Evolutionary conservation across 2,888 invertebrate genomes (phyloP), one percentile per base, ranked within the genome.

Genomic region (Diadegma fenestrale): DNA sequence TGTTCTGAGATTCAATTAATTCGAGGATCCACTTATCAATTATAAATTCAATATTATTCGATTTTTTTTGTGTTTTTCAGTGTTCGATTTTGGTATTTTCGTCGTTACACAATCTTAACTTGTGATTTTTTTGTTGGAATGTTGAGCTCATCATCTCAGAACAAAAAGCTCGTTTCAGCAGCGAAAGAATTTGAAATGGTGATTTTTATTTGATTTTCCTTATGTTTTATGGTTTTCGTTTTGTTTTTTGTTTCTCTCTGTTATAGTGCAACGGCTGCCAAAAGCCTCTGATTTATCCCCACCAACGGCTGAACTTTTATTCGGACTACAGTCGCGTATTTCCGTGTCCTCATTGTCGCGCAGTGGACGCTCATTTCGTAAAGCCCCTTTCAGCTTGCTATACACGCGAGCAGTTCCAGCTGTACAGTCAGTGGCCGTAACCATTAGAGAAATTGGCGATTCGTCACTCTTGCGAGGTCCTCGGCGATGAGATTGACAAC

Each of bases 261-360:
- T 95, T 95, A 76, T 96, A 98, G 97, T 99, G 99, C 95, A 98
- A 98, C 95, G 96, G 96, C 93, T 99, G 99, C 95, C 97, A 96
- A 95, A 97, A 97, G 94, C 96, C 97, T 64, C 96, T 99, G 86
- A 96, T 98, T 90, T 97, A 97, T 94, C 97, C 98, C 17, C 97
- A 97, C 92, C 97, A 97, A 94, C 96, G 97, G 92, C 95, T 98
- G 90, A 97, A 97, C 95, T 98, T 96, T 96, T 99, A 97, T 95
- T 98, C 98, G 91, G 98, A 99, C 95, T 99, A 99, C 95, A 98
- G 98, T 93, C 98, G 98, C 93, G 96, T 97, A 91, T 96, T 98
- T 92, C 96, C 97, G 89, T 99, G 99, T 94, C 98, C 98, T 51
- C 97, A 97, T 94, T 99, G 99, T 95, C 96, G 97, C 91, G 96